These are phyloP conservation scores for Callorhinus ursinus DNA, from an alignment of 2,113 vertebrate genomes.

Conservation along the genomic window DNA sequence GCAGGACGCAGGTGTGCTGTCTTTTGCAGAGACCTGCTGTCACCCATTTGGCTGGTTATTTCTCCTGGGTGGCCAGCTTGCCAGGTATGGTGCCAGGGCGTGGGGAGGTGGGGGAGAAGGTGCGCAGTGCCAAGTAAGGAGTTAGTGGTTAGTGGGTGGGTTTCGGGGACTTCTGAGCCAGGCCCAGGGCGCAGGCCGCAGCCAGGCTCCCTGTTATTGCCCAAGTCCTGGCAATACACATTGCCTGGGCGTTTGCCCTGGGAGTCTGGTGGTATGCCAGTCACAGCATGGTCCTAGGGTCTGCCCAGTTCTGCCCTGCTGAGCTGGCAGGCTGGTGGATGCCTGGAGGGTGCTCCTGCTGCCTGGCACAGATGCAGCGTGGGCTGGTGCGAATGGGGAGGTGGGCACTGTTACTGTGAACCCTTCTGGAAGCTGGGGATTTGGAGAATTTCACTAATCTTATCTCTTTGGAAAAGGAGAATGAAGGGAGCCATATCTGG, in stretches of 20 bases:
- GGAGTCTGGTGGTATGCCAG: conserved; percentile 68
- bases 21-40: neutral
- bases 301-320: conserved; percentile 74
- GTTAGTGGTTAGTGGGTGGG: conserved; percentile 20
- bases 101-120: neutral
- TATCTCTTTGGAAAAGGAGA: neutral
- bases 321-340: conserved; percentile 65
- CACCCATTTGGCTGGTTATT: neutral
- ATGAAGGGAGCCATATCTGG: neutral
- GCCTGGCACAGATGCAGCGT: conserved; percentile 72
- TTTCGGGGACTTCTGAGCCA: neutral
- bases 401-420: conserved; percentile 57
- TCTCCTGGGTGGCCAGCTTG: neutral
- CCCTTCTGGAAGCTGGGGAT: neutral
- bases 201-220: conserved; percentile 16
- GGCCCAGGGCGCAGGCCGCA: conserved; percentile 35
- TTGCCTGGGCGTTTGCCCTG: conserved; percentile 62
- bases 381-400: conserved; percentile 60
- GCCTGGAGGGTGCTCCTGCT: conserved; percentile 59
- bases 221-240: conserved; percentile 51
- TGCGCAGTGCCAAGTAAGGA: conserved; percentile 10
- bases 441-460: conserved; percentile 15
- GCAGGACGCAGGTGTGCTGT: conserved; percentile 30
- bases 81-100: neutral
- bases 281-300: conserved; percentile 55